Percentiles rank a stretch among this genome's conserved stretches.
Conservation (phyloP, 2,113 vertebrate genomes). For the Menidia beryllina region DNA sequence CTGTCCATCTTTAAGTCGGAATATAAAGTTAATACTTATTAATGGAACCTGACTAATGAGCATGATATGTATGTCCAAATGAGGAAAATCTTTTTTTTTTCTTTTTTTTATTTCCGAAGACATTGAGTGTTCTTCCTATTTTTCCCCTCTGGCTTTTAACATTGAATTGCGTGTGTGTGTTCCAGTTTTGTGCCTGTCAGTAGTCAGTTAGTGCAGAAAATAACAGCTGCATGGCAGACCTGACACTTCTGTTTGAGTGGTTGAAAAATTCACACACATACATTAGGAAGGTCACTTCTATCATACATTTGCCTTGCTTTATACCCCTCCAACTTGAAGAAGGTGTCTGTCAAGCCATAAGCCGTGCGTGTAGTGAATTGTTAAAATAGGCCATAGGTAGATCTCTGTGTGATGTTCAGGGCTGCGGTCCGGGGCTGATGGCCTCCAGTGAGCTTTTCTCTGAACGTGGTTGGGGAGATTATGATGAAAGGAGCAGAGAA, state of each 20-base stretch:
- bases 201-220: slow-evolving; percentile 28
- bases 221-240: slow-evolving; percentile 44
- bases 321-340: slow-evolving; percentile 30
- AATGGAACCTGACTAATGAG: neutral
- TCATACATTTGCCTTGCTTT: slow-evolving; percentile 17
- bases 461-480: slow-evolving; percentile 68
- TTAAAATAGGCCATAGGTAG: slow-evolving; percentile 71
- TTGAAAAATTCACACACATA: slow-evolving; percentile 10
- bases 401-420: slow-evolving; percentile 56
- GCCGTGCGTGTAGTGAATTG: slow-evolving; percentile 28
- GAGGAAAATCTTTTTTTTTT: neutral
- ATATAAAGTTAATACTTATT: neutral
- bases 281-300: neutral
- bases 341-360: slow-evolving; percentile 34
- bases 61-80: neutral
- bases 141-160: neutral
- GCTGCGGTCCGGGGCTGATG: slow-evolving; percentile 58
- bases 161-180: neutral
- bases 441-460: slow-evolving; percentile 71
- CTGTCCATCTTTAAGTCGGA: neutral
- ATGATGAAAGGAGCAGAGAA: slow-evolving; percentile 80
- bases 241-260: slow-evolving; percentile 5
- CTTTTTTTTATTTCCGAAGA: neutral
- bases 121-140: neutral
- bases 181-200: slow-evolving; percentile 23